These are phyloP conservation scores for Sander lucioperca DNA, from an alignment of 2,113 vertebrate genomes.

Conservation along the genomic window DNA sequence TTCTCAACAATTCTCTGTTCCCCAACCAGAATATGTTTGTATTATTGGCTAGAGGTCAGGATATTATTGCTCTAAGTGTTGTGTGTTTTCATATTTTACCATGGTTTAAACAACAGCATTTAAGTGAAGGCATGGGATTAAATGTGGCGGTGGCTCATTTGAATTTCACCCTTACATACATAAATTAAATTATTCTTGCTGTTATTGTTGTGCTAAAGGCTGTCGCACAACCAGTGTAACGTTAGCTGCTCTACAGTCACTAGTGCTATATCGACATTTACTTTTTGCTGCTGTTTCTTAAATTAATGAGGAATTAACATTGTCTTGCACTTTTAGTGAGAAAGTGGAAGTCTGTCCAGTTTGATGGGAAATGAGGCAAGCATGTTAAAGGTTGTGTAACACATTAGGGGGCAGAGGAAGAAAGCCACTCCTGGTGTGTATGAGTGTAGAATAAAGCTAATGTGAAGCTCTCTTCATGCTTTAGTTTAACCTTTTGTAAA, in stretches of 20 bases:
- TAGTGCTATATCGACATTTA: conserved; percentile 1
- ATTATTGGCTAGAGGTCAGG: background rate
- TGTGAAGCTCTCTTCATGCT: background rate
- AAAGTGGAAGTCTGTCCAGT: conserved; percentile 28
- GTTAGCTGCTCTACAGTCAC: background rate
- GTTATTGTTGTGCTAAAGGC: background rate
- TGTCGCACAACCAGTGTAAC: background rate
- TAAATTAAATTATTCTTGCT: background rate
- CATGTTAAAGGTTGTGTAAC: conserved; percentile 34
- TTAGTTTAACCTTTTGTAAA: background rate
- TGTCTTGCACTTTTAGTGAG: conserved; percentile 5
- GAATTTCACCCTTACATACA: background rate
- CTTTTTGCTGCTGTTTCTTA: background rate
- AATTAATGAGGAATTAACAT: conserved; percentile 10
- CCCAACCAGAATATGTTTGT: background rate
- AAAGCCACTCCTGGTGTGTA: background rate
- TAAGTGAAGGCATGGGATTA: background rate
- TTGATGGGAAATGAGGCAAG: conserved; percentile 47
- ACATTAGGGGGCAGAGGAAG: background rate
- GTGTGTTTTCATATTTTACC: background rate
- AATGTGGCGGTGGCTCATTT: background rate
- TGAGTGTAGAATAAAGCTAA: background rate
- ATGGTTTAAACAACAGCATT: background rate
- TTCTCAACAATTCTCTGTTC: background rate
- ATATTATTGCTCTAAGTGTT: background rate